Evolutionary conservation across 2,797 vertebrate genomes (phyloP), one percentile per base, ranked within the genome.

Genomic region (Denticeps clupeoides): DNA sequence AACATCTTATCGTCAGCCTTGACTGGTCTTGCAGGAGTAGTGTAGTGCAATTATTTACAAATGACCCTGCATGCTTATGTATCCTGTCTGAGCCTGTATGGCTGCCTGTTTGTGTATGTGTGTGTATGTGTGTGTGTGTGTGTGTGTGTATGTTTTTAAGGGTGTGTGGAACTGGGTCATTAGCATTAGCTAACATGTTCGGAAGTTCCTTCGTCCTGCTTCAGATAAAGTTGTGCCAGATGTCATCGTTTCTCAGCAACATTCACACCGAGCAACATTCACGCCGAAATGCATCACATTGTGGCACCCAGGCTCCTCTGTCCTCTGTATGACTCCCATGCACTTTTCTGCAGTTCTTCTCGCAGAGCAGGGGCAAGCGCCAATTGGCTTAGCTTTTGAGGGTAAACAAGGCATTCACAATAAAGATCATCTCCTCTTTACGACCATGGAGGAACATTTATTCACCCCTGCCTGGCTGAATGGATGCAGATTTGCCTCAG

Each of bases 341-440:
- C 41, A 10, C n/a, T n/a, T n/a, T n/a, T n/a, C n/a, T n/a, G n/a
- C n/a, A n/a, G 53, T 26, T 51, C 18, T 21, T 12, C 22, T 40
- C 3, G 42, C 47, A 25, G n/a, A 49, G 11, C 29, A 45, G 22
- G 23, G 29, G 41, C 16, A 10, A 44, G 27, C 1, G 7, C 29
- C 54, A 47, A 58, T 60, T 53, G 64, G 45, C 41, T 49, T 55
- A 59, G 43, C 41, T 47, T 50, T 46, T 43, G 5, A 38, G 11
- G 23, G 21, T 44, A 56, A 56, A 54, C 49, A 45, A 47, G 26
- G 4, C 16, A 52, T 47, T 62, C 32, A 55, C 38, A 41, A 21
- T 13, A 51, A 46, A 41, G 13, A 49, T 40, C 28, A 45, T 51
- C 18, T 47, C 29, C 25, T 37, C 23, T 50, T 50, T 41, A 40